Conservation (phyloP, 2,888 invertebrate genomes). For the Clistopyga incitator region DNA sequence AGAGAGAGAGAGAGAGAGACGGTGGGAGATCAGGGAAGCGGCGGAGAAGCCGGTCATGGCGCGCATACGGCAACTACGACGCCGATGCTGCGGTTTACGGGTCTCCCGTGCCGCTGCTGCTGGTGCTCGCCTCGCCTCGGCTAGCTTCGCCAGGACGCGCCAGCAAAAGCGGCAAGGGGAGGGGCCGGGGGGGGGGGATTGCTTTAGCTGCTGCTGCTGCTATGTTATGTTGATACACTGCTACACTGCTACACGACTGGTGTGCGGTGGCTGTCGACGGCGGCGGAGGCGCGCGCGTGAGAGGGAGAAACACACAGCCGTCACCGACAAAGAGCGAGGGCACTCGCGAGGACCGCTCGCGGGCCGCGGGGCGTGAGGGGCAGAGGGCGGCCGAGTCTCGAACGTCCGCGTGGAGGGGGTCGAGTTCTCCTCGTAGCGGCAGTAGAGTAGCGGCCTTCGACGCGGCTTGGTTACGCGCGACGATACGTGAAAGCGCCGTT, state of each 20-base stretch:
- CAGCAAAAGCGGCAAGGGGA: constrained; percentile 60
- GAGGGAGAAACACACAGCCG: constrained; percentile 36
- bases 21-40: constrained; percentile 60
- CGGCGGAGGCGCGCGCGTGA: constrained; percentile 45
- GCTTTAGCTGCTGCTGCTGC: constrained; percentile 22
- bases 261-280: constrained; percentile 10
- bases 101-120: constrained; percentile 53
- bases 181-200: constrained; percentile 42
- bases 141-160: constrained; percentile 61
- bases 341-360: constrained; percentile 39
- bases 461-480: constrained; percentile 77
- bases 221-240: constrained; percentile 16
- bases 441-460: constrained; percentile 84
- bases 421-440: constrained; percentile 77
- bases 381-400: constrained; percentile 48
- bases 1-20: constrained; percentile 40
- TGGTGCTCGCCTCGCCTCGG: constrained; percentile 58
- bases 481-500: constrained; percentile 67
- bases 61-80: constrained; percentile 61
- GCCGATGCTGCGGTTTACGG: constrained; percentile 65
- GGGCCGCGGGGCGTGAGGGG: constrained; percentile 46
- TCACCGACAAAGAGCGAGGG: constrained; percentile 57
- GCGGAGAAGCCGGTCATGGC: constrained; percentile 66
- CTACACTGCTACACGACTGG: constrained; percentile 18
- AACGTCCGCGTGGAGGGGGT: constrained; percentile 67